Conservation (phyloP, 2,797 vertebrate species). For the Lagodon rhomboides region DNA sequence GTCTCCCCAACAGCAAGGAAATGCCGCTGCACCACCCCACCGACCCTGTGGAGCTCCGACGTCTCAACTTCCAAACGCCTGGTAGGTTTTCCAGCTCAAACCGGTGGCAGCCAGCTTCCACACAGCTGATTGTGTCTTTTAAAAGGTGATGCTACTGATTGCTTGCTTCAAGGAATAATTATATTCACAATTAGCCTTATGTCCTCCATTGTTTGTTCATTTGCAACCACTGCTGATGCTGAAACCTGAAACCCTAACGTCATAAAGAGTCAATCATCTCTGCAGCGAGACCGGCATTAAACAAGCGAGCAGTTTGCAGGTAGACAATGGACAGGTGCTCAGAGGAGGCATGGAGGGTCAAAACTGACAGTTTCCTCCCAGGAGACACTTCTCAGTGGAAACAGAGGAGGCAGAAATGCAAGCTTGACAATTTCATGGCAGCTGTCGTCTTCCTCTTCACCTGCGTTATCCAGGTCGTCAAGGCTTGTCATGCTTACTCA, state of each 20-base stretch:
- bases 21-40: conserved; percentile 96
- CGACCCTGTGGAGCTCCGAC: conserved; percentile 96
- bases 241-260: neutral
- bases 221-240: conserved; percentile 30
- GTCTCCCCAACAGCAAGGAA: conserved; percentile 97
- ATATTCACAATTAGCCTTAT: neutral
- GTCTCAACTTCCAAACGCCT: conserved; percentile 99
- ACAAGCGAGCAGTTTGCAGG: conserved; percentile 52
- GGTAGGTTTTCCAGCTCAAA: conserved; percentile 84
- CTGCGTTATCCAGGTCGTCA: conserved; percentile 70
- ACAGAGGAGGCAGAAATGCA: conserved; percentile 64
- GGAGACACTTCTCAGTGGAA: conserved; percentile 56
- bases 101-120: neutral
- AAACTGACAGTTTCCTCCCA: conserved; percentile 61
- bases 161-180: conserved; percentile 1
- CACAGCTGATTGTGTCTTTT: neutral
- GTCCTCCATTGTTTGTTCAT: conserved; percentile 17
- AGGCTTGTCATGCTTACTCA: conserved; percentile 57
- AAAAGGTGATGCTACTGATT: conserved; percentile 1
- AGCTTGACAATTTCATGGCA: conserved; percentile 70
- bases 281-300: conserved; percentile 24
- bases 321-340: conserved; percentile 73
- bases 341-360: conserved; percentile 61
- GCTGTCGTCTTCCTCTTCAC: conserved; percentile 65
- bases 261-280: conserved; percentile 32